Conservation (phyloP, 2,888 invertebrate species). For the Pseudococcus viburni region DNA sequence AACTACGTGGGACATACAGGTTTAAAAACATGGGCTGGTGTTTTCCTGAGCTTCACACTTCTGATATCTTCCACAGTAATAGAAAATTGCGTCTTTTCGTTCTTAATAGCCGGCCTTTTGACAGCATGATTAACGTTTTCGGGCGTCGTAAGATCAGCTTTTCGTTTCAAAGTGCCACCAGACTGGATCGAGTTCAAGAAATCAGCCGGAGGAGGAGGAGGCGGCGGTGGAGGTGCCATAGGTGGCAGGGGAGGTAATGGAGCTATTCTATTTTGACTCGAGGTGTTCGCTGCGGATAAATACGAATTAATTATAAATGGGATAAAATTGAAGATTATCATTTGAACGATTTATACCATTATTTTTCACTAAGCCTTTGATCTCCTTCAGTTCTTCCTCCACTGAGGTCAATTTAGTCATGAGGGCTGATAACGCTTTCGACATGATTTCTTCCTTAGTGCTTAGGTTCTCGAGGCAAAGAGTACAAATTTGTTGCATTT, state of each 20-base stretch:
- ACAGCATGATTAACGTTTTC: slow-evolving; percentile 18
- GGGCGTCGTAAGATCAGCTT: slow-evolving; percentile 36
- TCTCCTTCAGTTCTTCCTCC: slow-evolving; percentile 33
- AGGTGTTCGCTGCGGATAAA: neutral
- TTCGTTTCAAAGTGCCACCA: slow-evolving; percentile 5
- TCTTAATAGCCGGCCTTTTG: slow-evolving; percentile 35
- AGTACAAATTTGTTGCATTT: neutral
- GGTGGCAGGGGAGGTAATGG: neutral
- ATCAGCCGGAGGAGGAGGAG: neutral
- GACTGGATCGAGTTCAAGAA: neutral
- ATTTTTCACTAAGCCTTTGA: neutral
- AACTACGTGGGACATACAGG: neutral
- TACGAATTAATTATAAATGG: neutral
- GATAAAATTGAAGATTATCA: neutral
- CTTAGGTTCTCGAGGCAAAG: neutral
- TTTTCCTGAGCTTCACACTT: slow-evolving; percentile 41
- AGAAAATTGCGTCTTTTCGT: slow-evolving; percentile 39
- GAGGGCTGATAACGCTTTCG: neutral
- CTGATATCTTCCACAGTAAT: slow-evolving; percentile 38
- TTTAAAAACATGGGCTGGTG: slow-evolving; percentile 5
- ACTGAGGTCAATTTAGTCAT: neutral
- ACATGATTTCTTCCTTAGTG: slow-evolving; percentile 5
- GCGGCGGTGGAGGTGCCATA: neutral
- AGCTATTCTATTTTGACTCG: neutral
- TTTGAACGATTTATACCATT: slow-evolving; percentile 7